These are phyloP conservation scores for Andrena dorsata DNA, from an alignment of 2,888 invertebrate genomes.

Conservation along the genomic window DNA sequence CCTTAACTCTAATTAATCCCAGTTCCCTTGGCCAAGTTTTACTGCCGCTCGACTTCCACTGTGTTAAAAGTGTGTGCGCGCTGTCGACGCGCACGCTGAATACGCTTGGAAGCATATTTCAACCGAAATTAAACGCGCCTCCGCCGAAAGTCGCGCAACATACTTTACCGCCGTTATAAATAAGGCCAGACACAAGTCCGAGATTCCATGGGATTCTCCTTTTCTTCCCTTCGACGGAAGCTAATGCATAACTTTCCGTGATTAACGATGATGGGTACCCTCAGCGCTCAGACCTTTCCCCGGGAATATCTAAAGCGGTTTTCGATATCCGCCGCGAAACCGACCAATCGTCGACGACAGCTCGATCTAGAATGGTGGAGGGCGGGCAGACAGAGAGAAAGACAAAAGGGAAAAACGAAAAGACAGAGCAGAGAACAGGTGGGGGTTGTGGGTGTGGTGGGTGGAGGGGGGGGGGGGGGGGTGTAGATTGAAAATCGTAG, in stretches of 20 bases:
- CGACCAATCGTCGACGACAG: slow-evolving; percentile 48
- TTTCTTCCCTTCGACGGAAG: neutral
- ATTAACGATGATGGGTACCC: slow-evolving; percentile 51
- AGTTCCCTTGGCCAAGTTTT: neutral
- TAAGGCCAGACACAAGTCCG: neutral
- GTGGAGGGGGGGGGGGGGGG: slow-evolving; percentile 7
- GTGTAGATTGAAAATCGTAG: slow-evolving; percentile 46
- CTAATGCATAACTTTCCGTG: slow-evolving; percentile 27
- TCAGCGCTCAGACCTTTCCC: slow-evolving; percentile 2
- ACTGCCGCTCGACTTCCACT: neutral
- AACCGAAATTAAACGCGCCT: slow-evolving; percentile 6
- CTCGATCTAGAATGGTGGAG: slow-evolving; percentile 15
- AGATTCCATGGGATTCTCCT: neutral
- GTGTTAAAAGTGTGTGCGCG: neutral
- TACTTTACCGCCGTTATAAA: neutral
- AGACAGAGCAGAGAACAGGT: slow-evolving; percentile 37
- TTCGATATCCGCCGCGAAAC: slow-evolving; percentile 58
- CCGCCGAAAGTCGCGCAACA: neutral
- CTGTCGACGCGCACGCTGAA: neutral
- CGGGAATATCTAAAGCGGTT: slow-evolving; percentile 50
- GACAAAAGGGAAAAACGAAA: slow-evolving; percentile 2
- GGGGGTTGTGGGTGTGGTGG: slow-evolving; percentile 27
- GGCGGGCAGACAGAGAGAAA: slow-evolving; percentile 2
- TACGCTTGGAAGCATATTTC: neutral
- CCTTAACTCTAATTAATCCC: slow-evolving; percentile 17